Evolutionary conservation across 2,888 invertebrate species (phyloP), one percentile per base, ranked within the genome.

Genomic region (Phengaris alcon): DNA sequence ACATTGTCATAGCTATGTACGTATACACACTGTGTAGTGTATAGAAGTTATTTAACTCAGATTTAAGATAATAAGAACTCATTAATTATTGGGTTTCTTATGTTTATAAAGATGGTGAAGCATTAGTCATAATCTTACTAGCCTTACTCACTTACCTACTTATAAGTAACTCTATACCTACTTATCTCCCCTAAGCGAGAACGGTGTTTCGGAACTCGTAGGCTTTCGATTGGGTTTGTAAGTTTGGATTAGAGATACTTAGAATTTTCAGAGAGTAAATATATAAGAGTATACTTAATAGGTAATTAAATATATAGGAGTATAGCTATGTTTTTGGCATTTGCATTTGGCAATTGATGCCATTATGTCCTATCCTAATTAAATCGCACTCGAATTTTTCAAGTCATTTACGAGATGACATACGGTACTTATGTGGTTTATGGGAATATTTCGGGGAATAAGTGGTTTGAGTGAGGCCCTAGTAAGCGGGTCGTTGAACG

Each of bases 401-500:
- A 59, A 15, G 22, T 9, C 6, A 51, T 51, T 15, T 70, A 51
- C 51, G 70, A 51, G 64, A 73, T 70, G 68, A 76, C 68, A 76
- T 59, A 1, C 22, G 15, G 3, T 9, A 44, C 35, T 44, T 44
- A 13, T 44, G 35, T 44, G 64, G 44, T 64, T 44, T 52, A 76
- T 74, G 73, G 75, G 76, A 75, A 76, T 75, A 75, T 79, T 79
- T 78, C 78, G 80, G 76, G 77, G 35, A 77, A 78, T 80, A 79
- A 77, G 77, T 76, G 78, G 78, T 77, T 76, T 84, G 83, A 86
- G 87, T 82, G 83, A 84, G 84, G 87, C 85, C 87, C 86, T 86
- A 86, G 86, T 82, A 82, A 83, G 86, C 85, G 91, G 92, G 92
- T 91, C 92, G 92, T 90, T 90, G 92, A 88, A 90, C 87, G 87